These are phyloP conservation scores for Columba guinea DNA, from an alignment of 2,797 vertebrate genomes.

Conservation along the genomic window DNA sequence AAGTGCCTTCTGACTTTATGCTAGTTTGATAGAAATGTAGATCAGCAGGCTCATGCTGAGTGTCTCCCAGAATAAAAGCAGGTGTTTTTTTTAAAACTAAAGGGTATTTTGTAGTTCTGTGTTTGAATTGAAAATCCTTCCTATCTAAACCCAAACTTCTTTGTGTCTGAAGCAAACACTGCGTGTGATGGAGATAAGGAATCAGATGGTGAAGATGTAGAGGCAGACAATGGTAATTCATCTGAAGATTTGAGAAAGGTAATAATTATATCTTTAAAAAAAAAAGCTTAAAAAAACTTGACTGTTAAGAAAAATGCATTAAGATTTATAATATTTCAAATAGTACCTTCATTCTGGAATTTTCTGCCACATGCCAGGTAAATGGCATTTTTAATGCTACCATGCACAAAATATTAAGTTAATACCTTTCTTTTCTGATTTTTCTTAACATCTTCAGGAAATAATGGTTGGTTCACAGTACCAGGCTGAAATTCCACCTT, in stretches of 20 bases:
- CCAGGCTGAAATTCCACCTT: conserved; percentile 94
- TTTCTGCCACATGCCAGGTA: not conserved
- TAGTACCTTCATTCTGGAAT: not conserved
- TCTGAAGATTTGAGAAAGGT: conserved; percentile 96
- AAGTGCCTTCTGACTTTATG: not conserved
- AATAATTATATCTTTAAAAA: not conserved
- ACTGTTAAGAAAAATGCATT: not conserved
- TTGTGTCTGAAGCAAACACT: conserved; percentile 85
- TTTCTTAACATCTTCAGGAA: conserved; percentile 80
- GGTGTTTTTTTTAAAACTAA: not conserved
- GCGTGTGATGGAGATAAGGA: conserved; percentile 95
- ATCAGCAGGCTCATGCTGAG: not conserved
- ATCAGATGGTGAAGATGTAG: conserved; percentile 86
- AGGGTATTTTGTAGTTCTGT: not conserved
- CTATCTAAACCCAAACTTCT: not conserved
- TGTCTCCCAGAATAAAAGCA: not conserved
- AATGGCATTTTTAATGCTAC: not conserved
- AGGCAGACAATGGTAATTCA: conserved; percentile 88
- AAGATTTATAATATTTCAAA: not conserved
- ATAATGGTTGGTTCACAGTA: conserved; percentile 96
- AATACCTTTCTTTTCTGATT: not conserved
- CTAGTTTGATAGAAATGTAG: not conserved
- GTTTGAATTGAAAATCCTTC: not conserved
- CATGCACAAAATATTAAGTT: not conserved
- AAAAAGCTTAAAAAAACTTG: not conserved